Conservation (phyloP, 2,797 vertebrate species). For the Sebastes vulpes region DNA sequence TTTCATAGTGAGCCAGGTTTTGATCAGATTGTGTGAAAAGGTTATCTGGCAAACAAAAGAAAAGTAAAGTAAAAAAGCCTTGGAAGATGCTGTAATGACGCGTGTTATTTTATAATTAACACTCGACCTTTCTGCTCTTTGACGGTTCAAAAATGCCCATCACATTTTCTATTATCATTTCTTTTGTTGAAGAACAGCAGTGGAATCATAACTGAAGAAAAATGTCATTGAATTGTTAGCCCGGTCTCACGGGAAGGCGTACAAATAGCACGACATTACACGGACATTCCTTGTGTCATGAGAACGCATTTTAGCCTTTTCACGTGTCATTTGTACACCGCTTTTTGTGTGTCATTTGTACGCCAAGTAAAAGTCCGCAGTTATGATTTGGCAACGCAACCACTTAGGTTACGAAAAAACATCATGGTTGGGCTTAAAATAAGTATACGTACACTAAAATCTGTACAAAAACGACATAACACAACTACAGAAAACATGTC, state of each 20-base stretch:
- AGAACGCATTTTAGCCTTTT: neutral
- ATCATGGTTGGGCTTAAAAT: neutral
- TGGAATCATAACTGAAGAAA: slow-evolving; percentile 45
- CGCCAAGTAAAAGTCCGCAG: too few relatives aligned
- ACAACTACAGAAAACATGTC: neutral
- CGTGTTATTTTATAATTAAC: neutral
- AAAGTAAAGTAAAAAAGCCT: neutral
- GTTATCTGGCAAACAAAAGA: neutral
- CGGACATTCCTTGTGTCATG: neutral
- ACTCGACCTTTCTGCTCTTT: neutral
- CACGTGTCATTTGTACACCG: too few relatives aligned
- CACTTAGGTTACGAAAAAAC: neutral
- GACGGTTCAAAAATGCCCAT: neutral
- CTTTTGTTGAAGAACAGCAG: slow-evolving; percentile 19
- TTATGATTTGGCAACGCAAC: too few relatives aligned
- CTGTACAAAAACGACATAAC: neutral
- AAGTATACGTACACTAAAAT: neutral
- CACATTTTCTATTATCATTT: neutral
- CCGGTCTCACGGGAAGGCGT: accelerated
- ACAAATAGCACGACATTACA: neutral
- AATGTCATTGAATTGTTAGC: slow-evolving; percentile 14
- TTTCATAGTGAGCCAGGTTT: neutral
- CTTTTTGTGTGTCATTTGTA: too few relatives aligned
- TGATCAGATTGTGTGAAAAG: neutral
- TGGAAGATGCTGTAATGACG: neutral